Conservation (phyloP, 2,797 vertebrate species). For the Paedocypris micromegethes region DNA sequence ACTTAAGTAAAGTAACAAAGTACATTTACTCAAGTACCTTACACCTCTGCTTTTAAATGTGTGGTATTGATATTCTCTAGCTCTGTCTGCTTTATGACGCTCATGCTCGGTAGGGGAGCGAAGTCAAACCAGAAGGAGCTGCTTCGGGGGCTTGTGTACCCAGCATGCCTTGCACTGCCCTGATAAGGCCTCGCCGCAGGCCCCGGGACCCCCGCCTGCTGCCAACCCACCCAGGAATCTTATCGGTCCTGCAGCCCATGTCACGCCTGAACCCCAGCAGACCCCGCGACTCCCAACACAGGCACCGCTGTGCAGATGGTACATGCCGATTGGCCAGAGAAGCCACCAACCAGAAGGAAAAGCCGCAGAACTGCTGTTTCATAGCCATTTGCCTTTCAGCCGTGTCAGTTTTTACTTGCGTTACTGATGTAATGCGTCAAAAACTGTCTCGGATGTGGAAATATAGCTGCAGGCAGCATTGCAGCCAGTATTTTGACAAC, state of each 20-base stretch:
- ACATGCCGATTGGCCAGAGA: slow-evolving; percentile 34
- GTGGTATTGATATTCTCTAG: too few relatives aligned
- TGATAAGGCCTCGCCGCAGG: slow-evolving; percentile 67
- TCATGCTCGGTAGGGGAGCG: slow-evolving; percentile 4
- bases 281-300: slow-evolving; percentile 24
- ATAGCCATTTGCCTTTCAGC: too few relatives aligned
- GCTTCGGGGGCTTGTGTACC: slow-evolving; percentile 51
- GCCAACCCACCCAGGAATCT: slow-evolving; percentile 75
- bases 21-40: too few relatives aligned
- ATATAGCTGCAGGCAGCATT: too few relatives aligned
- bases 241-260: slow-evolving; percentile 71
- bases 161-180: slow-evolving; percentile 65
- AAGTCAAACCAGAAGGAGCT: slow-evolving; percentile 17
- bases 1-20: too few relatives aligned
- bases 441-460: too few relatives aligned
- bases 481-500: too few relatives aligned
- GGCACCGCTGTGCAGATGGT: slow-evolving; percentile 28
- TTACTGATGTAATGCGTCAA: too few relatives aligned
- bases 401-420: too few relatives aligned
- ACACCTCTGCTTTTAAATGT: too few relatives aligned
- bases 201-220: slow-evolving; percentile 61
- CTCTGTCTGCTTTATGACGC: too few relatives aligned
- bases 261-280: slow-evolving; percentile 56
- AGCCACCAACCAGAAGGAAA: slow-evolving; percentile 5
- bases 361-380: not conserved